Evolutionary conservation across 2,113 vertebrate species (phyloP).

Genomic region (Apodemus sylvaticus): DNA sequence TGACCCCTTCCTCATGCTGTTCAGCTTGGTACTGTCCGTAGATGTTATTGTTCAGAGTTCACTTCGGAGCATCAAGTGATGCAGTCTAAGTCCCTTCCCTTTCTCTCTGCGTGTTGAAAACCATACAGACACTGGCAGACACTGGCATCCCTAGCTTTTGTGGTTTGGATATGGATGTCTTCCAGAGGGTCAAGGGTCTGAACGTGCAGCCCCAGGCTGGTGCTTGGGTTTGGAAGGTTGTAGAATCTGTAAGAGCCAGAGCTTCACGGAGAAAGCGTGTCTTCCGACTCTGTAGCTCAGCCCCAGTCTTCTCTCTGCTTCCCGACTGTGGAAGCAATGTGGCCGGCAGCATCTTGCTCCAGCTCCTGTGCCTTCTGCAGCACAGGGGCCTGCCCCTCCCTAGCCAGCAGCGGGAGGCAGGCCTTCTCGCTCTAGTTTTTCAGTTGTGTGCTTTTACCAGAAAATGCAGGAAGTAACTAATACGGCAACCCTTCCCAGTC

Average conservation of each 20-base stretch:
- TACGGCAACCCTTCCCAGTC: not conserved
- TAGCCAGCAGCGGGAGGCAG: not conserved
- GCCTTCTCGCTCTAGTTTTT: not conserved
- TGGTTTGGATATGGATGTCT: not conserved
- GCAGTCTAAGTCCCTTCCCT: not conserved
- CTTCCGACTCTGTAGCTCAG: not conserved
- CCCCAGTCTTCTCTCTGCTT: not conserved
- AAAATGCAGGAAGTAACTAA: not conserved
- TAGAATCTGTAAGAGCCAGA: not conserved
- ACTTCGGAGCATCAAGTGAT: not conserved
- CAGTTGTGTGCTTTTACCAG: not conserved
- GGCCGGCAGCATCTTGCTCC: not conserved
- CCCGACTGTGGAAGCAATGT: not conserved
- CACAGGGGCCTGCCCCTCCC: not conserved
- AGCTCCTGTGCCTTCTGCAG: not conserved
- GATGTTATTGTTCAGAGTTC: not conserved
- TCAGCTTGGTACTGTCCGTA: not conserved
- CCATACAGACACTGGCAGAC: not conserved
- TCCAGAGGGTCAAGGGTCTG: not conserved
- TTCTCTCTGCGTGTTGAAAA: not conserved
- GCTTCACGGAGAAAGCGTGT: not conserved
- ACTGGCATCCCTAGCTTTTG: not conserved
- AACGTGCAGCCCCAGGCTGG: not conserved
- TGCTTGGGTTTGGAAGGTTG: not conserved
- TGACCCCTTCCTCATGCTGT: not conserved